Percentiles rank a stretch among this genome's conserved stretches.
Evolutionary conservation across 2,888 invertebrate species (phyloP).

Genomic region (Yponomeuta cagnagella): DNA sequence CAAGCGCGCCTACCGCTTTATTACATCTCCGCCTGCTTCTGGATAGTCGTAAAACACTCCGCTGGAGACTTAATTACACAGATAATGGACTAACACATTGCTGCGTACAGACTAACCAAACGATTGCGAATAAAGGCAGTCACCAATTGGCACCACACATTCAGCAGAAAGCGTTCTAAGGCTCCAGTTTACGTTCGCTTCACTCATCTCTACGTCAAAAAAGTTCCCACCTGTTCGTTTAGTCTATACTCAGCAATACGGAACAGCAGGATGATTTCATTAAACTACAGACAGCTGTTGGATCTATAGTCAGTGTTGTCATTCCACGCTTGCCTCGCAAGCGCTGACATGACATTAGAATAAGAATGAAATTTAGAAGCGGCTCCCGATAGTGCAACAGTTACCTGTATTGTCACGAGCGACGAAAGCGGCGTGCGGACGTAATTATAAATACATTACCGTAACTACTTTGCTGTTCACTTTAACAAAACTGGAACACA

Average conservation of each 20-base stretch:
- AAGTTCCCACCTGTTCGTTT: too few species aligned
- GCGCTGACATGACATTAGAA: constrained; percentile 23
- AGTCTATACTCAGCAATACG: constrained; percentile 18
- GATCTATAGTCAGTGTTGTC: constrained; percentile 25
- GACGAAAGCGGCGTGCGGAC: constrained; percentile 46
- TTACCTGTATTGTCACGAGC: constrained; percentile 44
- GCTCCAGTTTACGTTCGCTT: too few species aligned
- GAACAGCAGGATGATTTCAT: constrained; percentile 31
- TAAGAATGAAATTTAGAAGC: constrained; percentile 10
- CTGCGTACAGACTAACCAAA: too few species aligned
- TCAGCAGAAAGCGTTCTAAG: too few species aligned
- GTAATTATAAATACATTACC: constrained; percentile 72
- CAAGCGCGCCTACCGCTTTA: constrained; percentile 29
- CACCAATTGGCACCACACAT: too few species aligned
- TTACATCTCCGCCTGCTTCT: constrained; percentile 31
- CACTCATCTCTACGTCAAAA: too few species aligned
- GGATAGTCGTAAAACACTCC: constrained; percentile 39
- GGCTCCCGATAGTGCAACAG: constrained; percentile 15
- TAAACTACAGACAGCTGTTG: constrained; percentile 30
- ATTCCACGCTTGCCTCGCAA: constrained; percentile 39
- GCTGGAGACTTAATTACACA: constrained; percentile 50
- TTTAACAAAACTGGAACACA: constrained; percentile 40
- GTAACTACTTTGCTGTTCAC: constrained; percentile 54
- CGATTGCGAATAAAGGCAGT: too few species aligned
- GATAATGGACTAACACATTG: constrained; percentile 34